Base-by-base conservation (phyloP, 2,113 vertebrate genomes). In the Barbus barbus region DNA sequence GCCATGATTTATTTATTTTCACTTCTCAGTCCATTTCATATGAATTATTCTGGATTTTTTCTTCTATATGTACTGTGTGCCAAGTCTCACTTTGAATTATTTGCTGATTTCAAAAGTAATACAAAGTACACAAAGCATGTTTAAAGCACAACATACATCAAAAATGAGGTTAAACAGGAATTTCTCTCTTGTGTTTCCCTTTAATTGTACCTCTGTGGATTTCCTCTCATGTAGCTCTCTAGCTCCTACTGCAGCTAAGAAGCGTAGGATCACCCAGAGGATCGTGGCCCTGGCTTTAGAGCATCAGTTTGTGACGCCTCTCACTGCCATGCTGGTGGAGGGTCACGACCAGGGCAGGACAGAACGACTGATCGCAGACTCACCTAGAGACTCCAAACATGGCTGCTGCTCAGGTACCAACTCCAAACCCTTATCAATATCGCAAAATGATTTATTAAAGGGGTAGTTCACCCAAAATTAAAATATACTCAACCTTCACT, bases 291-390 rank as follows among this genome's bases (percentile, higher is more conserved):
- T 99, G 94, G 96, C 98, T 1, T 90, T 97, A 65, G 95, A 97
- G 56, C 97, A 99, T 82, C 97, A 98, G 80, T 96, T 99, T 0
- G 96, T 99, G 75, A 99, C 98, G 0, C 98, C 98, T 0, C 94
- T 99, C 67, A 99, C 97, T 0, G 91, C 98, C 0, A 91, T 99
- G 95, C 89, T 99, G 89, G 96, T 99, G 41, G 96, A 99, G 92
- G 97, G 94, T 0, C 89, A 95, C 0, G 94, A 93, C 0, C 89
- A 95, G 0, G 94, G 93, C 0, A 93, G 91, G 51, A 91, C 89
- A 0, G 97, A 99, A 89, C 95, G 95, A 87, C 94, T 99, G 93
- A 90, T 99, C 89, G 97, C 97, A 0, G 97, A 98, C 78, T 94
- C 96, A 0, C 96, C 97, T 0, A 96, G 91, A 6, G 95, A 96